Conservation (phyloP, 2,888 invertebrate genomes). For the Xylota segnis region DNA sequence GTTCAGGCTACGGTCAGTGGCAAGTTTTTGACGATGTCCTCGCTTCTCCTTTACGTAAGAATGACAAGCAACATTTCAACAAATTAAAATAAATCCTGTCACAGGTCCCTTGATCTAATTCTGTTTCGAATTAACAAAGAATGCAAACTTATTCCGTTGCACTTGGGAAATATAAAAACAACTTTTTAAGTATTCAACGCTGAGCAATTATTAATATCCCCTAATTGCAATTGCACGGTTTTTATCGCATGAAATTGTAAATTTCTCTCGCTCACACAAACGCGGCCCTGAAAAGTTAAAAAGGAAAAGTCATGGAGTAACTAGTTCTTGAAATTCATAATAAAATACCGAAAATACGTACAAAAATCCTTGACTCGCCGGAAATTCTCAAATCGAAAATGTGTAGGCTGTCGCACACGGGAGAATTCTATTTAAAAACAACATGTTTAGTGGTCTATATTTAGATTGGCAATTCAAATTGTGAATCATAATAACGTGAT, state of each 20-base stretch:
- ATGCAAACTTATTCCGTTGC: neutral
- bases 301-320: neutral
- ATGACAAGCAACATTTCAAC: too few relatives aligned
- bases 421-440: conserved; percentile 5
- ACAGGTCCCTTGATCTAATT: neutral
- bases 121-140: neutral
- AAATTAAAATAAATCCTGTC: too few relatives aligned
- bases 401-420: conserved; percentile 31
- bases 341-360: neutral
- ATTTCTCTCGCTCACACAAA: neutral
- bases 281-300: neutral
- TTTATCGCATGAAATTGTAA: too few relatives aligned
- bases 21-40: too few relatives aligned
- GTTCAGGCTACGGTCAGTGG: too few relatives aligned
- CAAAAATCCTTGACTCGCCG: conserved; percentile 34
- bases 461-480: conserved; percentile 15
- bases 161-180: neutral
- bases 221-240: neutral
- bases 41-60: too few relatives aligned
- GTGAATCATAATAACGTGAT: conserved; percentile 7
- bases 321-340: too few relatives aligned
- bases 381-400: conserved; percentile 14
- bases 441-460: neutral
- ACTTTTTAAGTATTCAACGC: neutral
- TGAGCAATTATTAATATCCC: too few relatives aligned